Percentiles rank a stretch among this genome's conserved stretches.
Evolutionary conservation across 2,113 vertebrate genomes (phyloP).

Genomic region (Cololabis saira): DNA sequence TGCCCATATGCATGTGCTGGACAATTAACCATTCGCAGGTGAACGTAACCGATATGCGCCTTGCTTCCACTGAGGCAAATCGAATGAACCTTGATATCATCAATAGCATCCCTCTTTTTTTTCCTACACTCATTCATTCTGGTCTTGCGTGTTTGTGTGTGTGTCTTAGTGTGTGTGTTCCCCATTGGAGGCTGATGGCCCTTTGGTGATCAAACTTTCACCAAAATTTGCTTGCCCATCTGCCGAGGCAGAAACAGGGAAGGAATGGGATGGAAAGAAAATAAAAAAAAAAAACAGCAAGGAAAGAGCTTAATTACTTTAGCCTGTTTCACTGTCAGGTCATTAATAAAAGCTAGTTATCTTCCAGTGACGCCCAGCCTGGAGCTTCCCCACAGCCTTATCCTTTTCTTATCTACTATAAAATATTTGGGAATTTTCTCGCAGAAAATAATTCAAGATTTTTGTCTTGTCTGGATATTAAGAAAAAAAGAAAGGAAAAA

Average conservation of each 20-base stretch:
- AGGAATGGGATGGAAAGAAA: constrained; percentile 4
- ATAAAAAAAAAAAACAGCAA: constrained; percentile 41
- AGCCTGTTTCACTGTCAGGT: constrained; percentile 91
- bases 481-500: constrained; percentile 57
- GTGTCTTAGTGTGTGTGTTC: constrained; percentile 23
- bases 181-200: constrained; percentile 83
- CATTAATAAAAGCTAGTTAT: constrained; percentile 99
- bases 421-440: constrained; percentile 90
- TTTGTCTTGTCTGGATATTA: constrained; percentile 84
- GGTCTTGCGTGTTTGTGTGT: constrained; percentile 17
- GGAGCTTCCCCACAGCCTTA: constrained; percentile 81
- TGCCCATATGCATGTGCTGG: constrained; percentile 88
- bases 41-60: constrained; percentile 96
- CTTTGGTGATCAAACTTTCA: constrained; percentile 96
- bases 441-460: constrained; percentile 89
- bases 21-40: constrained; percentile 99
- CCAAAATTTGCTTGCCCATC: constrained; percentile 95
- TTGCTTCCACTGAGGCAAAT: constrained; percentile 85
- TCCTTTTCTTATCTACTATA: constrained; percentile 90
- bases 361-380: constrained; percentile 84
- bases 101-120: constrained; percentile 82
- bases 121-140: constrained; percentile 78
- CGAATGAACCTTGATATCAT: constrained; percentile 92
- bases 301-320: constrained; percentile 93
- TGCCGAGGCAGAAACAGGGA: constrained; percentile 74